Evolutionary conservation across 2,888 invertebrate species (phyloP), one percentile per base, ranked within the genome.

Genomic region (Xanthorhoe designata): DNA sequence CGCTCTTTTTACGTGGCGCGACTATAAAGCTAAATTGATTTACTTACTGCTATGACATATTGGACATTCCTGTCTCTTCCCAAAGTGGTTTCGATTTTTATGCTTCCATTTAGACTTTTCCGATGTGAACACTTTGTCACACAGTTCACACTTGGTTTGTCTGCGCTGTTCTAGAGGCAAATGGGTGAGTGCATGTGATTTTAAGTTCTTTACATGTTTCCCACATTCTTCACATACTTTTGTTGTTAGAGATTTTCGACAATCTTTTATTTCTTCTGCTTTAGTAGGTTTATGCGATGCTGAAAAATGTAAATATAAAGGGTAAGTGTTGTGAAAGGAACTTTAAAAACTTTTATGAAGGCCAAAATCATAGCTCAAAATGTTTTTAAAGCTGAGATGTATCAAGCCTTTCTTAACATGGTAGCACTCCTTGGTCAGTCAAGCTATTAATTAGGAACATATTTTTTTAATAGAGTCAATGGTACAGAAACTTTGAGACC

Each of bases 181-280:
- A 64, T 91, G 91, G 9, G 65, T 68, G n/a, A 70, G 62, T 18
- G 80, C 73, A 35, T 92, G 92, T 0, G 78, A 72, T 35, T 81
- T 86, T 5, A 92, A 61, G 60, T 90, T 83, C 1, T 77, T 77
- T 0, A 91, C 89, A 0, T 77, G 73, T 53, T 87, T 86, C 0
- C 92, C 92, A 54, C 92, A 92, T 66, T 87, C 86, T 1, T 87
- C 90, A 70, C 92, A 92, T 15, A 92, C 76, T 71, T 83, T 72
- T 53, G 55, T 56, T 9, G 53, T 18, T 2, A 35, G 49, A 17
- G 5, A 73, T 56, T 62, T 66, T 15, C 38, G 4, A 17, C 47
- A 52, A 56, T 6, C 71, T 65, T 79, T 2, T 55, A 68, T 68
- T 66, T 67, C 70, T 71, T 79, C 68, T 62, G 71, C 68, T 73